phyloP scores from a whole-genome alignment of 2,888 invertebrate species.

The Acronicta leporina region DNA sequence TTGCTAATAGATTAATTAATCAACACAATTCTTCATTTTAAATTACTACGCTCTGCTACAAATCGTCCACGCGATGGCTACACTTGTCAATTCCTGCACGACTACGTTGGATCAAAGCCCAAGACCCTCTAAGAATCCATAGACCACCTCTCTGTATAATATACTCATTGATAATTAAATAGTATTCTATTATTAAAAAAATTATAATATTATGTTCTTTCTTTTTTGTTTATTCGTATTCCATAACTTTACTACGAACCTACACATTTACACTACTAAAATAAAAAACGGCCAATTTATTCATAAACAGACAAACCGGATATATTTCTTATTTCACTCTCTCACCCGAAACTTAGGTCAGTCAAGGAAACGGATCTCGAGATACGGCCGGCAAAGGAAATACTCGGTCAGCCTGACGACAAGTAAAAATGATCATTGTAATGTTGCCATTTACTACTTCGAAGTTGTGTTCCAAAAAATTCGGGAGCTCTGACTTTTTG shows the following conservation, averaged over 20 bases:
- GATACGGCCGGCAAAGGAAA: constrained; percentile 45
- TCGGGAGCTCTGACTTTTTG: constrained; percentile 15
- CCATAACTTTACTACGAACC: background rate
- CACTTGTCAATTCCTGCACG: too few species aligned
- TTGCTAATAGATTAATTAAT: too few species aligned
- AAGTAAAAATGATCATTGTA: constrained; percentile 51
- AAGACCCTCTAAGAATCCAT: too few species aligned
- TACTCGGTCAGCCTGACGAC: constrained; percentile 36
- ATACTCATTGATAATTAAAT: too few species aligned
- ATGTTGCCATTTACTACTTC: constrained; percentile 38
- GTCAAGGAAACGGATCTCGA: constrained; percentile 45
- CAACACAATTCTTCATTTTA: too few species aligned
- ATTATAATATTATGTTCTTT: too few species aligned
- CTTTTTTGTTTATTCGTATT: too few species aligned
- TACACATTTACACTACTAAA: constrained; percentile 9
- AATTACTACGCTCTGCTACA: too few species aligned
- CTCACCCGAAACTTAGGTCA: constrained; percentile 18
- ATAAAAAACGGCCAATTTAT: constrained; percentile 7
- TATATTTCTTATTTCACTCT: constrained; percentile 11
- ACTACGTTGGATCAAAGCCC: too few species aligned
- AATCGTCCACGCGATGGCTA: too few species aligned
- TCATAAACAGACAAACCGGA: constrained; percentile 13
- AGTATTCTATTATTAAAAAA: too few species aligned
- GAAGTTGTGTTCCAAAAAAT: constrained; percentile 17
- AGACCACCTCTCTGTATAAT: too few species aligned